Evolutionary conservation across 2,113 vertebrate species (phyloP).

Genomic region (Synodontis membranacea): DNA sequence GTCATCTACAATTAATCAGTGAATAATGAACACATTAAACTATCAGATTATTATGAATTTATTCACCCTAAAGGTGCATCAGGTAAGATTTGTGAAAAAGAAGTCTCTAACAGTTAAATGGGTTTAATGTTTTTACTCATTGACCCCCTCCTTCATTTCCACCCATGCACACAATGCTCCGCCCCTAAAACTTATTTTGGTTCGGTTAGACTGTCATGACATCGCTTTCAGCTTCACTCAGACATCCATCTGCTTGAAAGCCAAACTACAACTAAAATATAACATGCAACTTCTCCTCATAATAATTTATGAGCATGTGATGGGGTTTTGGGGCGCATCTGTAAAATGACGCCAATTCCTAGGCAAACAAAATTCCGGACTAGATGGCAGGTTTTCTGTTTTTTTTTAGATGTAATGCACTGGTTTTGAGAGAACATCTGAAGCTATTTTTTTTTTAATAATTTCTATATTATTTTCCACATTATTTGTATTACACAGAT

Average conservation of each 20-base stretch:
- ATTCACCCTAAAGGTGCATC: background rate
- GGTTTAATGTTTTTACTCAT: background rate
- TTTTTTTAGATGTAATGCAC: background rate
- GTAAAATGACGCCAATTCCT: background rate
- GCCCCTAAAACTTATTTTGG: background rate
- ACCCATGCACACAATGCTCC: background rate
- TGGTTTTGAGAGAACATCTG: background rate
- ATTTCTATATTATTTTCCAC: too few relatives aligned
- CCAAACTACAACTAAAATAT: background rate
- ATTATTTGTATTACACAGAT: too few relatives aligned
- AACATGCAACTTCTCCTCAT: background rate
- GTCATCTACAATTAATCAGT: background rate
- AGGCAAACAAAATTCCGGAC: background rate
- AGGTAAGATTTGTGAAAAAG: background rate
- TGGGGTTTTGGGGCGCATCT: background rate
- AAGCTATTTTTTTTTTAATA: background rate
- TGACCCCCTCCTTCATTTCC: background rate
- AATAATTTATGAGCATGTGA: background rate
- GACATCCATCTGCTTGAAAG: background rate
- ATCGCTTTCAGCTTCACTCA: background rate
- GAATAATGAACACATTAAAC: background rate
- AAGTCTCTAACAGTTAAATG: background rate
- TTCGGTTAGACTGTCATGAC: background rate
- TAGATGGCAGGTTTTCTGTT: too few relatives aligned
- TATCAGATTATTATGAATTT: background rate